These are phyloP conservation scores for Nothoprocta pentlandii DNA, from an alignment of 2,113 vertebrate genomes.

Conservation along the genomic window DNA sequence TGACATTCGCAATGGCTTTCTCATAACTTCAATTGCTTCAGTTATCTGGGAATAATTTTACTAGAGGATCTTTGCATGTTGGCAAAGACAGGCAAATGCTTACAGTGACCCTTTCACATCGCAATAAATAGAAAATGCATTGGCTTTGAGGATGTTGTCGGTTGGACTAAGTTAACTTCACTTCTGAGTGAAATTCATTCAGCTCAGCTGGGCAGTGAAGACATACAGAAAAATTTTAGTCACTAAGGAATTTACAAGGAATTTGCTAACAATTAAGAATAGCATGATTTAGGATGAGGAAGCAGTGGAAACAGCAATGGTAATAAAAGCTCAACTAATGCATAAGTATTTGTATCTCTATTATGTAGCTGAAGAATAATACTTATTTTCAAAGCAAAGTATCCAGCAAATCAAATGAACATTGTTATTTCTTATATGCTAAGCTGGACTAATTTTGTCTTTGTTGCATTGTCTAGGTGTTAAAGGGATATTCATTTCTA, in stretches of 20 bases:
- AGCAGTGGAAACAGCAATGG: not conserved
- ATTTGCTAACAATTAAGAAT: not conserved
- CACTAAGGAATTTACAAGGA: not conserved
- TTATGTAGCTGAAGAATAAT: not conserved
- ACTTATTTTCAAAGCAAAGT: not conserved
- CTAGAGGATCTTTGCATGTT: not conserved
- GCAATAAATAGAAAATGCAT: not conserved
- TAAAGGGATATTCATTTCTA: not conserved
- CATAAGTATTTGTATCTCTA: not conserved
- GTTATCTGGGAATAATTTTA: not conserved
- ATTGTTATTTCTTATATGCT: not conserved
- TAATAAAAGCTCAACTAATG: not conserved
- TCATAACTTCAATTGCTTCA: not conserved
- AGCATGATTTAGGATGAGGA: not conserved
- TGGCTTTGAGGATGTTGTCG: not conserved
- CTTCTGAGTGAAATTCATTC: not conserved
- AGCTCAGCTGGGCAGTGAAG: not conserved
- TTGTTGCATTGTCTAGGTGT: not conserved
- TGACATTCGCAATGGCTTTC: not conserved
- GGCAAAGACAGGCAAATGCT: not conserved
- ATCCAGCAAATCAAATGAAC: not conserved
- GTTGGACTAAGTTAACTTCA: not conserved
- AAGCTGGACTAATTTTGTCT: not conserved
- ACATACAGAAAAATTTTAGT: not conserved
- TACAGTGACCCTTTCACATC: not conserved